Evolutionary conservation across 2,888 invertebrate genomes (phyloP), one percentile per base, ranked within the genome.

Genomic region (Punctoribates punctum): DNA sequence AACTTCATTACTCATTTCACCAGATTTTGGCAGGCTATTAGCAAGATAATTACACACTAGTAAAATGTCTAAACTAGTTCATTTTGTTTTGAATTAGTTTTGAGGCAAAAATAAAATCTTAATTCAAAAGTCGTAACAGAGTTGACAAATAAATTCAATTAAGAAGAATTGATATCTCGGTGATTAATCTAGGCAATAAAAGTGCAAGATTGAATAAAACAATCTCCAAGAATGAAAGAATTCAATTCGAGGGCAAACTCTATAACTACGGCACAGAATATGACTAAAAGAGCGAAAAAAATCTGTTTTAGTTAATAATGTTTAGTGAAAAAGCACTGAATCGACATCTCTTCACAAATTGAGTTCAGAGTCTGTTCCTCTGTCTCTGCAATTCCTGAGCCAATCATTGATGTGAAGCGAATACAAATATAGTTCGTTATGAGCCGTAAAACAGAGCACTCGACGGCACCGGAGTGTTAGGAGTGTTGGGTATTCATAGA

Each of bases 381-480:
- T 11, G 20, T 27, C 29, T 27, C 11, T 60, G 13, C 60, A 27
- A 60, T 27, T 60, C 60, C 15, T 60, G 13, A 27, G 11, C 9
- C 60, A 60, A 27, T 9, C 11, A n/a, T 13, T 57, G 57, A 27
- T 67, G 42, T 20, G 42, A 13, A 23, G n/a, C n/a, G 67, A 67
- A 67, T 67, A 67, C 67, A 67, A 67, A 67, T 67, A 67, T 38
- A 67, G 42, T 23, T 67, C 20, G 42, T 38, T 67, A 65, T 67
- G 42, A 25, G 15, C 13, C 67, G 15, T 42, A 67, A 67, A 20
- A 20, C 20, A 67, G 1, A 15, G 42, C 42, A 42, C 42, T 20
- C 27, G 11, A 42, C 34, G 23, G n/a, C n/a, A 13, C 25, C 9
- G 23, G 57, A 25, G 6, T 42, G 11, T 9, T 9, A 9, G 6